These are phyloP conservation scores for Gastrophryne carolinensis DNA, from an alignment of 2,797 vertebrate species.

Conservation along the genomic window DNA sequence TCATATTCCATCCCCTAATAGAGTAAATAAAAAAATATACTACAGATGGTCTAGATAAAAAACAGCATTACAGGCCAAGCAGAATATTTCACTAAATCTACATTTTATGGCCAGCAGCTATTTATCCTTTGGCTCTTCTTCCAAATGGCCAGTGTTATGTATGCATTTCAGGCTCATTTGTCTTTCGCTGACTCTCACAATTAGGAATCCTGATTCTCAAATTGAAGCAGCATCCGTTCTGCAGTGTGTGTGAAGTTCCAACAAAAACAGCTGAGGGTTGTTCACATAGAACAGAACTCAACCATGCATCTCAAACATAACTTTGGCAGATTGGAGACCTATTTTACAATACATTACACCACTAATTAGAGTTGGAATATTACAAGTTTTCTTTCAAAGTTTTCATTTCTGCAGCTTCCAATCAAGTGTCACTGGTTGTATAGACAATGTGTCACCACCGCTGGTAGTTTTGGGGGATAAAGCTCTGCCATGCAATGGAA, in stretches of 20 bases:
- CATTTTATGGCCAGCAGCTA: conserved; percentile 39
- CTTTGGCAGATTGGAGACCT: conserved; percentile 48
- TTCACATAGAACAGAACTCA: conserved; percentile 61
- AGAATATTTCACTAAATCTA: conserved; percentile 27
- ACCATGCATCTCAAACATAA: conserved; percentile 31
- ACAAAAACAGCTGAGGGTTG: conserved; percentile 30
- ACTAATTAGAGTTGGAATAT: conserved; percentile 45
- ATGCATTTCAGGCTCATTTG: conserved; percentile 32
- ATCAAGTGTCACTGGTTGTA: too few species aligned
- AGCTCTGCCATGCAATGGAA: too few species aligned
- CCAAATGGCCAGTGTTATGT: conserved; percentile 22
- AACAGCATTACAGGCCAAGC: conserved; percentile 9
- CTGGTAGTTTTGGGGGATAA: too few species aligned
- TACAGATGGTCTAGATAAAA: conserved; percentile 27
- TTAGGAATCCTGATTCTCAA: neutral
- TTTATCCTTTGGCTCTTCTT: conserved; percentile 23
- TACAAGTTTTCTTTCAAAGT: neutral
- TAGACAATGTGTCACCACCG: too few species aligned
- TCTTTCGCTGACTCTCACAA: conserved; percentile 18
- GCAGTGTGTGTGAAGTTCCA: conserved; percentile 2
- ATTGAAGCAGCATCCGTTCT: conserved; percentile 1
- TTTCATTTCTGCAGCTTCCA: conserved; percentile 20
- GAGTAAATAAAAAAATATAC: too few species aligned
- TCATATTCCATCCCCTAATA: too few species aligned
- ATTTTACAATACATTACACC: conserved; percentile 35